Evolutionary conservation across 2,113 vertebrate genomes (phyloP).

Genomic region (Mastomys natalensis): DNA sequence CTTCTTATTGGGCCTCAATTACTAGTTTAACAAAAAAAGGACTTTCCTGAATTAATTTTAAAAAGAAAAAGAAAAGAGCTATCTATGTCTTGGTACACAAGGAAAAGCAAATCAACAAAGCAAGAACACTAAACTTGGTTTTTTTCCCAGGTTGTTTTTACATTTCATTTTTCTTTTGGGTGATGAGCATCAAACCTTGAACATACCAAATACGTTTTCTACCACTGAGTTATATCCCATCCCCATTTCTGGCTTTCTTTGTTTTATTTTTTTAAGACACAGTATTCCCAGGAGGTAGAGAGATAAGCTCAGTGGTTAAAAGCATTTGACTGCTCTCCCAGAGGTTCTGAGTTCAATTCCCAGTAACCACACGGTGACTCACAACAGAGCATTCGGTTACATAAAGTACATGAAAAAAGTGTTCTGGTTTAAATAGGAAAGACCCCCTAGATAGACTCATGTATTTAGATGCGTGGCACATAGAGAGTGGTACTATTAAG

Average conservation of each 20-base stretch:
- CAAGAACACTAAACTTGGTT: constrained; percentile 11
- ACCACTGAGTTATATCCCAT: neutral
- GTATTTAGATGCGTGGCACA: neutral
- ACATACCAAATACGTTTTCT: neutral
- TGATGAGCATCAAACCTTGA: neutral
- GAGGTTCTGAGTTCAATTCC: too few species aligned
- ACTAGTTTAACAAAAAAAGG: constrained; percentile 32
- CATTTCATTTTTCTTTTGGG: neutral
- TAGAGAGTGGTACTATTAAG: neutral
- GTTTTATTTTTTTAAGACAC: neutral
- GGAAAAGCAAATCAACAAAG: neutral
- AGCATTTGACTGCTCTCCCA: too few species aligned
- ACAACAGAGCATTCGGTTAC: neutral
- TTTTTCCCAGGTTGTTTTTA: neutral
- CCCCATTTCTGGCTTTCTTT: neutral
- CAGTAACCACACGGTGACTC: too few species aligned
- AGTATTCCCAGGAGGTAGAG: neutral
- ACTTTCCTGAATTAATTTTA: neutral
- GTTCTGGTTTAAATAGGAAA: neutral
- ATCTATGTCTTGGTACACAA: neutral
- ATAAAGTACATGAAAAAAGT: neutral
- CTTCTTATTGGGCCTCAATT: neutral
- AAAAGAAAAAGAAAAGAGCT: neutral
- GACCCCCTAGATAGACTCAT: neutral
- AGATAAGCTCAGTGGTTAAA: too few species aligned